Evolutionary conservation across 1,140 invertebrate species (phyloP), one percentile per base, ranked within the genome.

Genomic region (Cotesia chilonis): DNA sequence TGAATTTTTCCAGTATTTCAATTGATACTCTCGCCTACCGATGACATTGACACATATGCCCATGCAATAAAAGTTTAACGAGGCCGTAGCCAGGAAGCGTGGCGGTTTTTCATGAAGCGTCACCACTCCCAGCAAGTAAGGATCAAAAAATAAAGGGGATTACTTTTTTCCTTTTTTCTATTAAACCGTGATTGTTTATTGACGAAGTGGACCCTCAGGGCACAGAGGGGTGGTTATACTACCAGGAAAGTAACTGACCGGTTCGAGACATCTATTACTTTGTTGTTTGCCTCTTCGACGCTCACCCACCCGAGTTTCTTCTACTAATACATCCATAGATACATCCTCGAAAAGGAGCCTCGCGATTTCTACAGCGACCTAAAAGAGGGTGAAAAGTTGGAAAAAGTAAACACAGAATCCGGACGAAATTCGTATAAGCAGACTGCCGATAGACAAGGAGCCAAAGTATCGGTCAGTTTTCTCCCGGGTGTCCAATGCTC

Each of bases 241-340:
- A 47, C 41, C 52, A 20, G 37, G 37, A 55, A 28, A 64, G 10
- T 20, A 59, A 67, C 61, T 75, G 68, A 71, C 71, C 75, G 78
- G 80, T 80, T 81, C 81, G 78, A 78, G 82, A 83, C 85, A 87
- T 86, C 84, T 87, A 87, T 87, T 87, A 87, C 85, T 87, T 87
- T 85, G 83, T 82, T 81, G 80, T 79, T 83, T 77, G 75, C 76
- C 77, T 54, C 63, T 73, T 72, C 67, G 61, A 3, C 61, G 63
- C 77, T 57, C 57, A 68, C 52, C 52, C 74, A 68, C 69, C 51
- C 64, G 41, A 74, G 47, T 59, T 4, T 20, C 35, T 36, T 28
- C 28, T 1, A 28, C 7, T 51, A 10, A 66, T 37, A 52, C 20
- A 65, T 66, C 51, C 38, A 10, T 12, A 17, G 17, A 17, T 17